These are phyloP conservation scores for Oryzias melastigma DNA, from an alignment of 2,113 vertebrate genomes.

Conservation along the genomic window DNA sequence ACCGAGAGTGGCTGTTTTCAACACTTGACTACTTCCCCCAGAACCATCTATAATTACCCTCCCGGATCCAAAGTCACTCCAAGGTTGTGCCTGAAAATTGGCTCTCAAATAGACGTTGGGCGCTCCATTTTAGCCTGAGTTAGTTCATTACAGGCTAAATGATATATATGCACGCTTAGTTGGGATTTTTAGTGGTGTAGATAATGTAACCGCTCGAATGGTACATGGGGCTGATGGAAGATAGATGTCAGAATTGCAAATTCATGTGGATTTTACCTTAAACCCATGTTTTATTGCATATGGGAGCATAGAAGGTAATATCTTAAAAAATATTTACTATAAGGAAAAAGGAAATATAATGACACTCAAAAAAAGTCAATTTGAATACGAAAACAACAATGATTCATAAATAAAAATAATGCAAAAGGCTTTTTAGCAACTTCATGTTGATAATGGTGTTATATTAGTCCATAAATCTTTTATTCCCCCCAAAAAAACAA, in stretches of 20 bases:
- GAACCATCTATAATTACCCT: constrained; percentile 59
- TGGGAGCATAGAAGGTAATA: too few relatives aligned
- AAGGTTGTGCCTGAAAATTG: constrained; percentile 64
- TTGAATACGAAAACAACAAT: too few relatives aligned
- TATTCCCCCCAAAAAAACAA: too few relatives aligned
- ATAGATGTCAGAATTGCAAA: constrained; percentile 3
- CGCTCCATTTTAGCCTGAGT: constrained; percentile 20
- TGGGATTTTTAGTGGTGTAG: constrained; percentile 6
- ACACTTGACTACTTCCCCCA: constrained; percentile 59
- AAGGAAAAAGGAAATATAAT: too few relatives aligned
- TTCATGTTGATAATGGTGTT: too few relatives aligned
- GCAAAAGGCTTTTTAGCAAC: too few relatives aligned
- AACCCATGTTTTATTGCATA: background rate
- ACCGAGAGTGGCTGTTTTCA: constrained; percentile 58
- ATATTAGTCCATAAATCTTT: too few relatives aligned
- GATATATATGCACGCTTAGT: constrained; percentile 22
- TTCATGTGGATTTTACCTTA: background rate
- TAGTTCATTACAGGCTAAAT: constrained; percentile 42
- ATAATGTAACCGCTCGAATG: constrained; percentile 16
- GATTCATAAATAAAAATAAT: too few relatives aligned
- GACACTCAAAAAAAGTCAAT: too few relatives aligned
- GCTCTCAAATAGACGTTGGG: constrained; percentile 50
- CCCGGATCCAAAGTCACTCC: constrained; percentile 59
- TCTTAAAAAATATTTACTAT: too few relatives aligned
- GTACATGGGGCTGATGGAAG: constrained; percentile 9